Base-by-base conservation (phyloP, 2,797 vertebrate genomes). In the Benthosema pterotum region DNA sequence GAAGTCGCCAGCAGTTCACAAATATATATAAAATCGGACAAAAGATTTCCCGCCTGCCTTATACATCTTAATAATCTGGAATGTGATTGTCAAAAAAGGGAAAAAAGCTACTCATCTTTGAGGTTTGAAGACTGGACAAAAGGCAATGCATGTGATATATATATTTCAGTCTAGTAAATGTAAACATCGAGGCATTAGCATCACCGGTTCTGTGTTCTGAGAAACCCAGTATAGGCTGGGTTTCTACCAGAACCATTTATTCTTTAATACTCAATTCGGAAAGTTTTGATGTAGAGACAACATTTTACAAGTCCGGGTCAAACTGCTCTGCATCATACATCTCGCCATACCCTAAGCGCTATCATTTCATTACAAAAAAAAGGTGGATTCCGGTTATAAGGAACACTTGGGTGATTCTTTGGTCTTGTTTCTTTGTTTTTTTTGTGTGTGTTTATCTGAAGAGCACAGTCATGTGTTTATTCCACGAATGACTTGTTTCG, bases 321-420 rank as follows among this genome's bases (percentile, higher is more conserved):
- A 78, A 82, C 61, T 71, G 55, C 68, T 69, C 0, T 1, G 60
- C 43, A 69, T 57, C 53, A 75, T 60, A 4, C 16, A 73, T 68
- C 60, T 82, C 77, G 63, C 74, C 64, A 71, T 74, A 57, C 78
- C 16, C 70, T 80, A 77, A 84, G 77, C 70, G 61, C 68, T 75
- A 78, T 78, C 72, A 73, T 83, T 66, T 80, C 66, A 79, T 22
- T 66, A n/a, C n/a, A 32, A 28, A 28, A 69, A 45, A 71, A 45
- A 54, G 57, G 45, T 50, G 60, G 16, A 47, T 32, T 57, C 42
- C 62, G 63, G 57, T 61, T 74, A 55, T 69, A 80, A 71, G 67
- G 63, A 73, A 77, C 65, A 81, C 66, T 82, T 80, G 32, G 32
- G 32, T 38, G 32, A 38, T 38, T 38, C 8, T 38, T 38, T 38